Conservation (phyloP, 2,113 vertebrate species). For the Ptychochromis oligacanthus region DNA sequence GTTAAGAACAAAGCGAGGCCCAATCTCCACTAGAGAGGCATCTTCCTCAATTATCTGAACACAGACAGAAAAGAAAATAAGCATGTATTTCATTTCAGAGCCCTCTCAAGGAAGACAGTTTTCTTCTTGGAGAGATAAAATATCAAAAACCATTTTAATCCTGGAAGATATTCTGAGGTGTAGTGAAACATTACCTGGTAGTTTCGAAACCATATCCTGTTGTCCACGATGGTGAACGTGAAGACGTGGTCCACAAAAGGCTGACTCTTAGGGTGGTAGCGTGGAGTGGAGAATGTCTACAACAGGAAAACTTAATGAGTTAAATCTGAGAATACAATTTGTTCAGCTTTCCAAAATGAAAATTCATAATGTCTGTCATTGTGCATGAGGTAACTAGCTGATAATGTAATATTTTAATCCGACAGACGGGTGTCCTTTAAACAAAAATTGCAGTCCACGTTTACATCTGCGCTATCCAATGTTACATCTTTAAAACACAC, state of each 20-base stretch:
- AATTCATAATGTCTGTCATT: neutral
- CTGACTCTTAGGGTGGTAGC: constrained; percentile 95
- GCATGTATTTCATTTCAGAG: neutral
- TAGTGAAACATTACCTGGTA: constrained; percentile 86
- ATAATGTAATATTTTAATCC: neutral
- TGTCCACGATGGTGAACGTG: constrained; percentile 90
- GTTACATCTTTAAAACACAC: constrained; percentile 71
- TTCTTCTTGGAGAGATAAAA: neutral
- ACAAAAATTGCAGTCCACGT: neutral
- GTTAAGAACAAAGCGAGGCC: constrained; percentile 96
- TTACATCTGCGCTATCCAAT: neutral
- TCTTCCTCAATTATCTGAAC: constrained; percentile 95
- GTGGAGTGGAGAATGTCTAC: constrained; percentile 94
- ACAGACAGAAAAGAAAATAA: neutral
- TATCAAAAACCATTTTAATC: neutral
- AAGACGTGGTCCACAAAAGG: constrained; percentile 97
- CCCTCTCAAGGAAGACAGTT: neutral
- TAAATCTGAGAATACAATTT: neutral
- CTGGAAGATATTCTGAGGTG: neutral
- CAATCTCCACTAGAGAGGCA: constrained; percentile 93
- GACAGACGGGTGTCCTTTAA: neutral
- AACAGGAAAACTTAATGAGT: neutral
- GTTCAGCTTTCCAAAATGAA: neutral
- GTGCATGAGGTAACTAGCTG: neutral
- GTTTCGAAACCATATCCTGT: constrained; percentile 98